Evolutionary conservation across 1,140 invertebrate genomes (phyloP).

Genomic region (Panulirus ornatus): DNA sequence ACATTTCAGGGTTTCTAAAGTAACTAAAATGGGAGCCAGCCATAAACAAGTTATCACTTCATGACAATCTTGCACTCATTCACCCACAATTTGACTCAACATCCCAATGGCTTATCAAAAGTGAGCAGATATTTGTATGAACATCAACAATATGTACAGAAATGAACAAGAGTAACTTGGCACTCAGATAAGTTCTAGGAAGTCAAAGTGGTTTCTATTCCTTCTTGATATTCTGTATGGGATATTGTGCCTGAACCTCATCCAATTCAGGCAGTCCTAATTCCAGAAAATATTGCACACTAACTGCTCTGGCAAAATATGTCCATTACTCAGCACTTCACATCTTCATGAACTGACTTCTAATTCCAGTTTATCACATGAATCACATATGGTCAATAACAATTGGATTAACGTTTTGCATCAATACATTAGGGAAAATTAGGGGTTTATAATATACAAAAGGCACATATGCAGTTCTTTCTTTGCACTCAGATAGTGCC

Average conservation of each 20-base stretch:
- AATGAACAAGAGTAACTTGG: conserved; percentile 52
- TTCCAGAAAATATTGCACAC: conserved; percentile 49
- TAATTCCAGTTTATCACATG: conserved; percentile 29
- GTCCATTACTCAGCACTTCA: not conserved
- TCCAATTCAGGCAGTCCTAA: conserved; percentile 10
- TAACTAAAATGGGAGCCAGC: conserved; percentile 11
- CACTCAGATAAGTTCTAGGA: conserved; percentile 34
- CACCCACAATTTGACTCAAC: conserved; percentile 35
- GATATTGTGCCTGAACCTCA: not conserved
- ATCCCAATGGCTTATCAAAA: conserved; percentile 38
- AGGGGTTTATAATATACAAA: conserved; percentile 30
- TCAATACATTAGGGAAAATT: conserved; percentile 13
- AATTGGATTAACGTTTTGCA: conserved; percentile 23
- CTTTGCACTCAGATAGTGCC: conserved; percentile 30
- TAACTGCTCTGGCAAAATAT: not conserved
- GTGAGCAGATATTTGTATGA: conserved; percentile 59
- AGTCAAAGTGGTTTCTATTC: not conserved
- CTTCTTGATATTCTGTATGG: not conserved
- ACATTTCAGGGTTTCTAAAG: conserved; percentile 30
- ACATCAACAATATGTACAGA: conserved; percentile 64
- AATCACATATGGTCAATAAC: conserved; percentile 11
- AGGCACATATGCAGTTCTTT: conserved; percentile 36
- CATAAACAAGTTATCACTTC: not conserved
- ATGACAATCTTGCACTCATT: conserved; percentile 45
- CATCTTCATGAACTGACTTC: not conserved